A percentile compares a stretch with the other conserved stretches of the same genome.
These are phyloP conservation scores for Carettochelys insculpta DNA, from an alignment of 2,113 vertebrate species.

Conservation along the genomic window DNA sequence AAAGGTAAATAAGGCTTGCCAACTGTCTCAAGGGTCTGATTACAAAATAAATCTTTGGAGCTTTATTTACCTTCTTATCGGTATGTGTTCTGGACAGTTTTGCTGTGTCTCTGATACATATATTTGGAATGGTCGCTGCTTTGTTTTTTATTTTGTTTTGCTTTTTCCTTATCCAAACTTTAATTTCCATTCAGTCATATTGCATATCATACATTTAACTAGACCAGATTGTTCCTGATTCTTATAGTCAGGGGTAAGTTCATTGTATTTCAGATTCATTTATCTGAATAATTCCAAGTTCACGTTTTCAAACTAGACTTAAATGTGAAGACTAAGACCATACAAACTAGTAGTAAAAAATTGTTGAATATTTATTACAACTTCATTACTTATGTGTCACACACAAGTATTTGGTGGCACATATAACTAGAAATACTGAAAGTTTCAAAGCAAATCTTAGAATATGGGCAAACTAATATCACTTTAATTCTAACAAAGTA, in stretches of 20 bases:
- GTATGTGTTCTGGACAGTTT: neutral
- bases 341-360: neutral
- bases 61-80: slow-evolving; percentile 1
- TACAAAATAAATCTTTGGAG: neutral
- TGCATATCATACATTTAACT: neutral
- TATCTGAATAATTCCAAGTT: neutral
- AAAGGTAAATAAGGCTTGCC: slow-evolving; percentile 42
- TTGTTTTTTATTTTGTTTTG: too few relatives aligned
- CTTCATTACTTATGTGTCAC: neutral
- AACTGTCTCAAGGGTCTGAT: neutral
- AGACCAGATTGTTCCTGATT: neutral
- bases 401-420: neutral
- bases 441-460: too few relatives aligned
- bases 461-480: neutral
- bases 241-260: neutral
- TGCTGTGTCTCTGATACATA: neutral
- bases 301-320: neutral
- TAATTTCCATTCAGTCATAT: neutral
- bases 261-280: neutral
- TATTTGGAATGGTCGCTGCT: neutral
- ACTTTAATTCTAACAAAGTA: neutral
- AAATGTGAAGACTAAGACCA: neutral
- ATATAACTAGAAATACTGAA: neutral
- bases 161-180: too few relatives aligned
- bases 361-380: neutral